Evolutionary conservation across 1,140 invertebrate species (phyloP), one percentile per base, ranked within the genome.

Genomic region (Scaptomyza hsui): DNA sequence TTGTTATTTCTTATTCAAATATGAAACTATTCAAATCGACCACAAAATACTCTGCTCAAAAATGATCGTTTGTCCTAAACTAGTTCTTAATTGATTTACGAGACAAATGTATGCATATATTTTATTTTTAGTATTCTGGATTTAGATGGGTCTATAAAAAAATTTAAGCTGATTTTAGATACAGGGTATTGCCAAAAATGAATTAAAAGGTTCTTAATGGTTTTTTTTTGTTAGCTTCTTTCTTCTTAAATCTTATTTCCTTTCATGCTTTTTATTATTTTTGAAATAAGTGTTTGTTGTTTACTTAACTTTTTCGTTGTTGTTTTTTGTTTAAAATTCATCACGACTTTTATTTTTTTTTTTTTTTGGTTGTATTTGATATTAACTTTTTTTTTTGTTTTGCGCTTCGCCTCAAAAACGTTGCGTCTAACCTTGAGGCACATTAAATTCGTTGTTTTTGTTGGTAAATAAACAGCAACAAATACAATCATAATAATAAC

Each of bases 281-380:
- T 39, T 44, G 26, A 29, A 29, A 29, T 48, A 47, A 45, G 60
- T 71, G 47, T 71, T 49, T 72, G 69, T 72, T 72, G 53, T 59
- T 72, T 57, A 53, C 37, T 47, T 70, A 24, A 24, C n/a, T n/a
- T 35, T 51, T 35, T 29, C 7, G n/a, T 1, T 53, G 41, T 45
- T 81, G 71, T 86, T 86, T 81, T 81, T 85, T 80, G 69, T 86
- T 81, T 81, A 85, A 80, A 86, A 85, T 81, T 86, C 80, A 85
- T 85, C 80, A 85, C 80, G 81, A 85, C 75, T 85, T 80, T 85
- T 77, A 85, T 85, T 86, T 85, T 70, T 73, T 81, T 56, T 73
- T 53, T 45, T 69, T 69, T 29, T 29, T 29, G 26, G 26, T 65
- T 65, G 70, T 49, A 49, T 53, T 32, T 62, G 47, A 62, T 55